phyloP scores from a whole-genome alignment of 2,888 invertebrate genomes.

The Hypomecis atomaria region DNA sequence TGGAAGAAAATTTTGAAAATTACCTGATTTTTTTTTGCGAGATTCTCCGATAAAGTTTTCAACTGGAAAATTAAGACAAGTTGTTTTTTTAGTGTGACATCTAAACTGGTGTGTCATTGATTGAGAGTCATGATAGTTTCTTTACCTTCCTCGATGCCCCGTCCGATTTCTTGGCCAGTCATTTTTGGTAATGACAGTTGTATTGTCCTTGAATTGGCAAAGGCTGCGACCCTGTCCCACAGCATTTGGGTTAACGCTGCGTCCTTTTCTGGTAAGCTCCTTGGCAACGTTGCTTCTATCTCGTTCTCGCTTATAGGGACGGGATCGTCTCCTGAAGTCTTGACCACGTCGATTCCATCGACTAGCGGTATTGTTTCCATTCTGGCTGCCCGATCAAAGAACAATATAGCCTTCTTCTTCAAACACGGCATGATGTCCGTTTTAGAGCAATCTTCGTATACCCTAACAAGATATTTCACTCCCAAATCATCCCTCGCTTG shows the following conservation, averaged over 20 bases:
- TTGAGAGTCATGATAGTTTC: neutral
- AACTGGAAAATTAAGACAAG: slow-evolving; percentile 22
- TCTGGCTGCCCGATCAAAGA: slow-evolving; percentile 90
- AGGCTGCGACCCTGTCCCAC: slow-evolving; percentile 88
- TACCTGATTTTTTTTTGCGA: slow-evolving; percentile 22
- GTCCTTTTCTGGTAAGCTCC: slow-evolving; percentile 87
- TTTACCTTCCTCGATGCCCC: slow-evolving; percentile 91
- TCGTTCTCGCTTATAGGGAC: slow-evolving; percentile 86
- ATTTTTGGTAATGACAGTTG: slow-evolving; percentile 91
- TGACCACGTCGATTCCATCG: slow-evolving; percentile 88
- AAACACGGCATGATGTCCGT: slow-evolving; percentile 89
- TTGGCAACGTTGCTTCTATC: slow-evolving; percentile 87
- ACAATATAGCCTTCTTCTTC: slow-evolving; percentile 92
- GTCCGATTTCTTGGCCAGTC: slow-evolving; percentile 87
- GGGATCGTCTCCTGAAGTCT: slow-evolving; percentile 74
- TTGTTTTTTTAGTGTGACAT: slow-evolving; percentile 12
- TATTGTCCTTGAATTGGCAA: slow-evolving; percentile 90
- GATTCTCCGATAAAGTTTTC: slow-evolving; percentile 25
- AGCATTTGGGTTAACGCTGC: slow-evolving; percentile 88
- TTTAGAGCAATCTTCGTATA: slow-evolving; percentile 91
- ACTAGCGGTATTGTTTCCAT: slow-evolving; percentile 86
- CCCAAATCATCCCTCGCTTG: slow-evolving; percentile 80
- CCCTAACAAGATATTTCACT: slow-evolving; percentile 86
- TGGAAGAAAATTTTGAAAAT: slow-evolving; percentile 19
- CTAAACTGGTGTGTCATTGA: slow-evolving; percentile 10